A percentile compares a stretch with the other conserved stretches of the same genome.
These are phyloP conservation scores for Sternarchorhynchus goeldii DNA, from an alignment of 2,797 vertebrate species.

Conservation along the genomic window DNA sequence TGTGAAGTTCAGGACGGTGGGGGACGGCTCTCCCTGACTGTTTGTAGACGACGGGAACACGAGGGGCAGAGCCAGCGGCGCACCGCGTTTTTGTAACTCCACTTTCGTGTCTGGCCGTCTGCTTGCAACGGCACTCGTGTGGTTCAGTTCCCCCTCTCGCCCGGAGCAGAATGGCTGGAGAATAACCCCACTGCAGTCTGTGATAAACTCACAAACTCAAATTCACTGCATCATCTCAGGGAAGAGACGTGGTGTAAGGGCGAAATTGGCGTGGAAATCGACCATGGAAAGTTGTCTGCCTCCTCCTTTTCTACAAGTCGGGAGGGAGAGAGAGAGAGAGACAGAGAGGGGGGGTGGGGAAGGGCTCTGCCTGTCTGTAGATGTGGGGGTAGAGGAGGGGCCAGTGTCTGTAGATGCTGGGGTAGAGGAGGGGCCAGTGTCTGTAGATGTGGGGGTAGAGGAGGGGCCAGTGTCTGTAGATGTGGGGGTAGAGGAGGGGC, in stretches of 20 bases:
- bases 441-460: too few relatives aligned
- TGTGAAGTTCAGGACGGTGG: slow-evolving; percentile 62
- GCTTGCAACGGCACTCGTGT: slow-evolving; percentile 70
- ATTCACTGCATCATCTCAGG: slow-evolving; percentile 73
- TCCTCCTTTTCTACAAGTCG: slow-evolving; percentile 39
- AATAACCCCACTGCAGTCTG: slow-evolving; percentile 81
- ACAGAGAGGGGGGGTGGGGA: slow-evolving; percentile 49
- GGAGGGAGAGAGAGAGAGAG: slow-evolving; percentile 14
- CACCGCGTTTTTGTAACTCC: slow-evolving; percentile 69
- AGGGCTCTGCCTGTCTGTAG: slow-evolving; percentile 67
- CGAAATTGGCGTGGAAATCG: slow-evolving; percentile 80
- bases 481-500: slow-evolving; percentile 74
- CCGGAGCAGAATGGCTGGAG: slow-evolving; percentile 80
- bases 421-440: background rate
- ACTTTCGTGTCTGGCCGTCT: slow-evolving; percentile 74
- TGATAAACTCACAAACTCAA: slow-evolving; percentile 78
- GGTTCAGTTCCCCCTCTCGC: slow-evolving; percentile 82
- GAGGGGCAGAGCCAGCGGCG: slow-evolving; percentile 81
- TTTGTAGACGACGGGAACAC: slow-evolving; percentile 79
- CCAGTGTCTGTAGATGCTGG: slow-evolving; percentile 64
- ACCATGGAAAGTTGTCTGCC: slow-evolving; percentile 75
- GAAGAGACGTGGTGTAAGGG: slow-evolving; percentile 75
- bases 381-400: slow-evolving; percentile 74
- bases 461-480: slow-evolving; percentile 76
- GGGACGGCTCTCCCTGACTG: slow-evolving; percentile 79